Evolutionary conservation across 1,140 invertebrate species (phyloP).

Genomic region (Cryptotermes secundus): DNA sequence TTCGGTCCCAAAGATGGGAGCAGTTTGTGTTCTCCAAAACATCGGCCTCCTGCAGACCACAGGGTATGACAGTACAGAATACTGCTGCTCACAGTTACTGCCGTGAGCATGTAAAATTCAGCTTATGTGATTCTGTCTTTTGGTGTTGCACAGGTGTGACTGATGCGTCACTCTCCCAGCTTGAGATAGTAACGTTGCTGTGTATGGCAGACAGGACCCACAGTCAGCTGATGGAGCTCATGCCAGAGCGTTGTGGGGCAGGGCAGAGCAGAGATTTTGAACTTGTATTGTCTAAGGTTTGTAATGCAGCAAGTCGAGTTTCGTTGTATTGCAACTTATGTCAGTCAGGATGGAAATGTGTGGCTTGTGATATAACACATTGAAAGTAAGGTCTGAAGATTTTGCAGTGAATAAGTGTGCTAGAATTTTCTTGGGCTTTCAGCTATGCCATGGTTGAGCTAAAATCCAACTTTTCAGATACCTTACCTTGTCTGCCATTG

Average conservation of each 20-base stretch:
- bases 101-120: no score
- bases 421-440: no score
- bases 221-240: conserved; percentile 89
- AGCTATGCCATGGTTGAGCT: no score
- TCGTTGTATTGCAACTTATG: no score
- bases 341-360: background rate
- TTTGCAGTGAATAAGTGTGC: background rate
- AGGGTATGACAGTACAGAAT: no score
- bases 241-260: conserved; percentile 92
- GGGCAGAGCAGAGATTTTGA: conserved; percentile 90
- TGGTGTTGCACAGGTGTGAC: conserved; percentile 56
- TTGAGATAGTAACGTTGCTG: conserved; percentile 91
- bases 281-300: conserved; percentile 71
- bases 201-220: conserved; percentile 94
- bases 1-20: no score
- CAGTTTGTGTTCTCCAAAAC: no score
- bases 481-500: no score
- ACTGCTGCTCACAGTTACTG: no score
- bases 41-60: no score
- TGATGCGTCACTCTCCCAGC: conserved; percentile 70
- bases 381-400: background rate
- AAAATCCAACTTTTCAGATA: no score
- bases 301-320: conserved; percentile 5
- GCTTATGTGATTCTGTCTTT: background rate
- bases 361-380: background rate